Percentiles rank a stretch among this genome's conserved stretches.
Evolutionary conservation across 2,113 vertebrate species (phyloP).

Genomic region (Ardeotis arabs): DNA sequence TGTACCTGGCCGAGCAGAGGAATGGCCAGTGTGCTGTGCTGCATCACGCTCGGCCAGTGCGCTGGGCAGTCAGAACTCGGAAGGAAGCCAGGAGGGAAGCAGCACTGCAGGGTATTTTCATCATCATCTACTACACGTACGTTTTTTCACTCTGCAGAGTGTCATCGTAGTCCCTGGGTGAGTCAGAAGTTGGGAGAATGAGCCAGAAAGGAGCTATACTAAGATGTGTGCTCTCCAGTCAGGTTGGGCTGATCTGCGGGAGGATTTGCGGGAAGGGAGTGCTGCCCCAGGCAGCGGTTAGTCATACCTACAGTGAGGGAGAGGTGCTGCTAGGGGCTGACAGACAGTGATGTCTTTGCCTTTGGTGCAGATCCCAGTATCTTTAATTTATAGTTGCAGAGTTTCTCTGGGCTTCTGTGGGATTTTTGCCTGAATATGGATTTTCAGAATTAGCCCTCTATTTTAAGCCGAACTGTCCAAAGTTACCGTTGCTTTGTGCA

Average conservation of each 20-base stretch:
- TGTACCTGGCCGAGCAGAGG: background rate
- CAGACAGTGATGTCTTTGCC: background rate
- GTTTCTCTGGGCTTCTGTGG: background rate
- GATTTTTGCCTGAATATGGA: background rate
- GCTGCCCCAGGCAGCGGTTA: slow-evolving; percentile 16
- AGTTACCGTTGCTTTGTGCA: background rate
- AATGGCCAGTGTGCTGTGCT: background rate
- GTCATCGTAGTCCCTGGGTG: background rate
- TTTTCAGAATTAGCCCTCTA: background rate
- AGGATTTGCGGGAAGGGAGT: background rate
- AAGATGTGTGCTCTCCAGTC: background rate
- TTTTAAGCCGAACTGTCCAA: background rate
- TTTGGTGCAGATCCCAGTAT: background rate
- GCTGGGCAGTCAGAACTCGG: background rate
- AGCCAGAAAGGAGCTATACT: background rate
- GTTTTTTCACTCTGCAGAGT: background rate
- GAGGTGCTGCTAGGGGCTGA: background rate
- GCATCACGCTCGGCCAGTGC: fast-evolving
- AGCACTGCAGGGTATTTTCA: background rate
- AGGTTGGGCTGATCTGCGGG: background rate
- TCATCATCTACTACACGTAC: background rate
- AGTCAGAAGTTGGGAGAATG: slow-evolving; percentile 22
- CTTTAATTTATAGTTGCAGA: background rate
- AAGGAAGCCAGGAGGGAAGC: background rate
- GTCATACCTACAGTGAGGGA: background rate